A percentile compares a stretch with the other conserved stretches of the same genome.
Conservation (phyloP, 2,113 vertebrate species). For the Marcusenius ussheri region DNA sequence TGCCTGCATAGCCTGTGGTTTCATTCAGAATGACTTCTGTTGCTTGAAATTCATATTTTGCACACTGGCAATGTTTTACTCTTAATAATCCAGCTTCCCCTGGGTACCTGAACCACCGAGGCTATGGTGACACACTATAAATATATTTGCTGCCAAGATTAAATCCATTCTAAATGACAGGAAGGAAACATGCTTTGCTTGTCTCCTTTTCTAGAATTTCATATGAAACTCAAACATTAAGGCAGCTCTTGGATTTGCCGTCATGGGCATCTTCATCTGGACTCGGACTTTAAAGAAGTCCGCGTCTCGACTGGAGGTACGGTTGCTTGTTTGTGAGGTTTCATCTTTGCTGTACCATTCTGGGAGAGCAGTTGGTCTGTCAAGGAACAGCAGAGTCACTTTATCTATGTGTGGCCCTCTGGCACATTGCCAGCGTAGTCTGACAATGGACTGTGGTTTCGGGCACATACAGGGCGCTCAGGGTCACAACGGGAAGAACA, state of each 20-base stretch:
- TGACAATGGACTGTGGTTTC: neutral
- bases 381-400: neutral
- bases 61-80: neutral
- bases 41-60: neutral
- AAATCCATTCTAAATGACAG: neutral
- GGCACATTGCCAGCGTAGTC: neutral
- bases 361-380: neutral
- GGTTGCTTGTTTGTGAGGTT: neutral
- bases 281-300: neutral
- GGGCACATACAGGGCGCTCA: neutral
- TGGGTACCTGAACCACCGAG: neutral
- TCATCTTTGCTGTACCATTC: neutral
- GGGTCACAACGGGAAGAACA: neutral
- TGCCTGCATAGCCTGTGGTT: neutral
- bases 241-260: neutral
- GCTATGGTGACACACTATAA: neutral
- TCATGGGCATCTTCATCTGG: neutral
- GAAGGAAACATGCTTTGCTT: neutral
- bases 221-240: neutral
- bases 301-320: neutral
- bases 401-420: neutral
- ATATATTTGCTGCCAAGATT: neutral
- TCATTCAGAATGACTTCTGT: neutral
- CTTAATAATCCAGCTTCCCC: neutral
- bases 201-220: neutral